Conservation (phyloP, 1,140 invertebrate genomes). For the Scaptomyza pallida region DNA sequence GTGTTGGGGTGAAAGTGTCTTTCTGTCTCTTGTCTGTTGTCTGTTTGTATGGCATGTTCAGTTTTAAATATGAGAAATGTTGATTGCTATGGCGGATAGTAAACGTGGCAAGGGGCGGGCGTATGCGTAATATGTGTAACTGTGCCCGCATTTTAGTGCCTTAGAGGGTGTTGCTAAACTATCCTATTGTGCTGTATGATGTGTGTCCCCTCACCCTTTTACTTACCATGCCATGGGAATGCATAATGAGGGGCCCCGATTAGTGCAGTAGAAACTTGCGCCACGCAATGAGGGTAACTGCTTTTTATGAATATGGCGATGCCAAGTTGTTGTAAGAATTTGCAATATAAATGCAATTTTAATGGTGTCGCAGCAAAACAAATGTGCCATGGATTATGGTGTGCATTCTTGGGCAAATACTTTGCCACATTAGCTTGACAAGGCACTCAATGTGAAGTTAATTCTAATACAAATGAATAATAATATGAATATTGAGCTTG, state of each 20-base stretch:
- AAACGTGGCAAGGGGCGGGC: slow-evolving; percentile 28
- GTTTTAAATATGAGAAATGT: slow-evolving; percentile 65
- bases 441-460: background rate
- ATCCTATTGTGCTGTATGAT: slow-evolving; percentile 17
- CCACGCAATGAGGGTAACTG: slow-evolving; percentile 44
- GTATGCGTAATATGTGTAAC: slow-evolving; percentile 58
- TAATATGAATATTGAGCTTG: too few species aligned
- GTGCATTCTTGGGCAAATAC: background rate
- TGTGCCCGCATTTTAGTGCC: slow-evolving; percentile 2
- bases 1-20: background rate
- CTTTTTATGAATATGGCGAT: slow-evolving; percentile 20
- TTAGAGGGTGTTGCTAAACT: slow-evolving; percentile 23
- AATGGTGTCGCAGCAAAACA: background rate
- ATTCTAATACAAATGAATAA: background rate
- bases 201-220: slow-evolving; percentile 29
- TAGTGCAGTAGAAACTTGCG: slow-evolving; percentile 24
- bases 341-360: slow-evolving; percentile 12
- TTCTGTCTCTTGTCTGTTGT: slow-evolving; percentile 2
- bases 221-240: slow-evolving; percentile 13
- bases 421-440: slow-evolving; percentile 26
- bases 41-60: slow-evolving; percentile 20
- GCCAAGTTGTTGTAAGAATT: slow-evolving; percentile 23
- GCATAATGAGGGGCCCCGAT: slow-evolving; percentile 45
- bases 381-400: slow-evolving; percentile 7
- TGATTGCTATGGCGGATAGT: slow-evolving; percentile 38